Evolutionary conservation across 1,140 invertebrate species (phyloP).

Genomic region (Trachymyrmex septentrionalis): DNA sequence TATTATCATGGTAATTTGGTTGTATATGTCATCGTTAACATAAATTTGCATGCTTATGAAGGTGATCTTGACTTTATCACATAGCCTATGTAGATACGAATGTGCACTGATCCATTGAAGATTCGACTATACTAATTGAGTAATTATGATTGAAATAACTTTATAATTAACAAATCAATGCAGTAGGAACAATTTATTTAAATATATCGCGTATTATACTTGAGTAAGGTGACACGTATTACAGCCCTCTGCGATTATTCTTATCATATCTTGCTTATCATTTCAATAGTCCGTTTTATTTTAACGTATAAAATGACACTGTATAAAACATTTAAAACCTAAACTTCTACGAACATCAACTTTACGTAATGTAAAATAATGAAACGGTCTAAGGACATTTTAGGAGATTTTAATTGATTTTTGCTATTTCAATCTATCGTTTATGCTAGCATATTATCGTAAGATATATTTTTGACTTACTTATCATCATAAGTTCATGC

Average conservation of each 20-base stretch:
- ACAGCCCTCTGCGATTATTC: not conserved
- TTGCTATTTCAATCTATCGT: not conserved
- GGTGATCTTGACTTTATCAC: conserved; percentile 16
- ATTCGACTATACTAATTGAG: not conserved
- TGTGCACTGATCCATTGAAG: conserved; percentile 22
- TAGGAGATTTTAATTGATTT: not conserved
- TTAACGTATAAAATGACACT: not conserved
- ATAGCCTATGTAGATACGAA: not conserved
- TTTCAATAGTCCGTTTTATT: not conserved
- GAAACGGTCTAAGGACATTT: not conserved
- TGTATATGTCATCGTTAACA: conserved; percentile 34
- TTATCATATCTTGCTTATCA: conserved; percentile 45
- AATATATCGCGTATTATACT: not conserved
- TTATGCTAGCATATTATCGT: not conserved
- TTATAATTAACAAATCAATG: not conserved
- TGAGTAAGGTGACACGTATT: not conserved
- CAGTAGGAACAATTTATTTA: conserved; percentile 23
- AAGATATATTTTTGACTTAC: not conserved
- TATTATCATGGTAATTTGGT: conserved; percentile 58
- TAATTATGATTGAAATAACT: conserved; percentile 26
- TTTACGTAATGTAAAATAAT: not conserved
- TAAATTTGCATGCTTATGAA: conserved; percentile 55
- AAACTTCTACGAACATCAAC: not conserved
- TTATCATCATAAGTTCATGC: not conserved
- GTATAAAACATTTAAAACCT: not conserved